These are phyloP conservation scores for Patella caerulea DNA, from an alignment of 2,888 invertebrate species.

Conservation along the genomic window DNA sequence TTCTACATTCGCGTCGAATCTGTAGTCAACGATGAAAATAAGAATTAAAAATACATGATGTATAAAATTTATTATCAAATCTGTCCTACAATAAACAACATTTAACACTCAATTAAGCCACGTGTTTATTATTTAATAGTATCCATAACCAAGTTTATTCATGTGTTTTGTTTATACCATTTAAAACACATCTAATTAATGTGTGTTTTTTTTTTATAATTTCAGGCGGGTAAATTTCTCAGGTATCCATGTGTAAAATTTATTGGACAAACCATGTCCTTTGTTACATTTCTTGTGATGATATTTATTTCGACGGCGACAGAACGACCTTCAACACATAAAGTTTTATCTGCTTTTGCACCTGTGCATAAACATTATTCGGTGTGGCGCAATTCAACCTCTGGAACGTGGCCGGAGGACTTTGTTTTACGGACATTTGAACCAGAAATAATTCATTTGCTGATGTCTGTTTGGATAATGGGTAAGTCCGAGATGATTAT, in stretches of 20 bases:
- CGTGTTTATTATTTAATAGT: no score
- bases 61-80: no score
- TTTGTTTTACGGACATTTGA: conserved; percentile 47
- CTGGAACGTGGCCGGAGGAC: conserved; percentile 36
- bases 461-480: conserved; percentile 54
- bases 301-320: conserved; percentile 55
- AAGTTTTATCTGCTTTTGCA: conserved; percentile 32
- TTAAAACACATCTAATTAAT: no score
- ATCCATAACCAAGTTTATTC: no score
- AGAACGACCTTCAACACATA: conserved; percentile 41
- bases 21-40: no score
- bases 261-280: conserved; percentile 64
- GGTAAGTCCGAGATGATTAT: conserved; percentile 33
- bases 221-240: conserved; percentile 61
- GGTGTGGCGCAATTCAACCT: conserved; percentile 22
- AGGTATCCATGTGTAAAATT: conserved; percentile 66
- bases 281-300: conserved; percentile 60
- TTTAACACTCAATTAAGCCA: no score
- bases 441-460: conserved; percentile 49
- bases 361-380: conserved; percentile 30
- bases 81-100: no score
- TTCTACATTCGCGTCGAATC: no score
- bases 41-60: no score
- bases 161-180: no score
- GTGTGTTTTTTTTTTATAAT: not conserved